A percentile compares a stretch with the other conserved stretches of the same genome.
These are phyloP conservation scores for Pseudorasbora parva DNA, from an alignment of 2,113 vertebrate species.

Conservation along the genomic window DNA sequence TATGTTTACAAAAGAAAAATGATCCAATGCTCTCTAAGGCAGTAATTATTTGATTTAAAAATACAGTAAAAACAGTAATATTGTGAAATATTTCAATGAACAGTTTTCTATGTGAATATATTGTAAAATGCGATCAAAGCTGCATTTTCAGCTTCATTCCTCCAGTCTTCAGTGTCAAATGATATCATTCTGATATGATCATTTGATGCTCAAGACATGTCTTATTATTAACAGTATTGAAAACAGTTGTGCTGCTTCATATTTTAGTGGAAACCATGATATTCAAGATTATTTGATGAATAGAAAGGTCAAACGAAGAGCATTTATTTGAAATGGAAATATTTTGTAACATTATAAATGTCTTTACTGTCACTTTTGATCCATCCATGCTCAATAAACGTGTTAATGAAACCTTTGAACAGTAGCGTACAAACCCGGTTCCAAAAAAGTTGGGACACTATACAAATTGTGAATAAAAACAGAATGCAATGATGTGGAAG, in stretches of 20 bases:
- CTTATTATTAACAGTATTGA: no score
- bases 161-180: no score
- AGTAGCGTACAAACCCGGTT: no score
- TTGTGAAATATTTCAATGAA: not conserved
- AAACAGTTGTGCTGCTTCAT: no score
- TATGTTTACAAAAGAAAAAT: no score
- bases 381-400: not conserved
- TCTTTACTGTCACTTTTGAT: not conserved
- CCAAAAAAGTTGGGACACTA: no score
- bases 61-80: not conserved
- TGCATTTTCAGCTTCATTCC: no score
- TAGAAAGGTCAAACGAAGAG: not conserved
- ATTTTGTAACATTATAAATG: not conserved
- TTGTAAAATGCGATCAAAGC: no score
- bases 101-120: not conserved
- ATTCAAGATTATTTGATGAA: not conserved
- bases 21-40: no score
- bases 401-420: not conserved
- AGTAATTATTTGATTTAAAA: not conserved
- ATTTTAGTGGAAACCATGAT: not conserved
- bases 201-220: not conserved
- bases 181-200: not conserved
- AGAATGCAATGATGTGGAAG: no score
- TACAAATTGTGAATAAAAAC: no score
- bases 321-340: not conserved